phyloP scores from a whole-genome alignment of 92 coral and sea anemone genomes.

The Palythoa grandis region DNA sequence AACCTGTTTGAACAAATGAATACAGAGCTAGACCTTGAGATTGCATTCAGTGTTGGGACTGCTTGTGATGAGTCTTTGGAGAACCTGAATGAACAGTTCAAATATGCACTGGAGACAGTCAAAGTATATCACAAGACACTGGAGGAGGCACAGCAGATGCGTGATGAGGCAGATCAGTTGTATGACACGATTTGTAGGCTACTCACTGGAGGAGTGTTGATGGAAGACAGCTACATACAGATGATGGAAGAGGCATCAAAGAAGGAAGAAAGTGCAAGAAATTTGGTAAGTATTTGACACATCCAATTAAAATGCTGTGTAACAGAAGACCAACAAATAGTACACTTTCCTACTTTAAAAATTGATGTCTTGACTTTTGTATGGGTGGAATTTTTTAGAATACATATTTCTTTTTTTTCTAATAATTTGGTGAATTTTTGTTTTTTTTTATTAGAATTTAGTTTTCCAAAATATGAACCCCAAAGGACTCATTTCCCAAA shows the following conservation, averaged over 20 bases:
- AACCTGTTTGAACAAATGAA: conserved; percentile 7
- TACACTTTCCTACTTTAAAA: background rate
- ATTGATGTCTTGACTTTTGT: background rate
- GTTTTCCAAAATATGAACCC: background rate
- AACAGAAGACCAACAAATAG: background rate
- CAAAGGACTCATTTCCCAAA: background rate
- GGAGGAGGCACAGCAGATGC: conserved; percentile 1
- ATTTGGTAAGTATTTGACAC: background rate
- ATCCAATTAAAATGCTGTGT: background rate
- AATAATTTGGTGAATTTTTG: background rate
- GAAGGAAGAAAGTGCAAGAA: conserved; percentile 2
- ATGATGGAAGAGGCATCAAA: background rate
- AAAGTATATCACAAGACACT: background rate
- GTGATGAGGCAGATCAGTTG: background rate
- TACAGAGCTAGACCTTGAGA: background rate
- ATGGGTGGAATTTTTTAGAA: background rate
- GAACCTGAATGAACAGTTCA: background rate
- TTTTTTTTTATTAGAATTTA: background rate
- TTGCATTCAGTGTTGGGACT: background rate
- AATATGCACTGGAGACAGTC: background rate
- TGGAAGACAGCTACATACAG: background rate
- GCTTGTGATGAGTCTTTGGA: background rate
- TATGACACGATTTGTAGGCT: background rate
- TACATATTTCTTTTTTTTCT: background rate
- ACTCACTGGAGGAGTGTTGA: background rate